Percentiles rank a stretch among this genome's conserved stretches.
phyloP scores from a whole-genome alignment of 2,888 invertebrate species.

The Melinaea menophilus region DNA sequence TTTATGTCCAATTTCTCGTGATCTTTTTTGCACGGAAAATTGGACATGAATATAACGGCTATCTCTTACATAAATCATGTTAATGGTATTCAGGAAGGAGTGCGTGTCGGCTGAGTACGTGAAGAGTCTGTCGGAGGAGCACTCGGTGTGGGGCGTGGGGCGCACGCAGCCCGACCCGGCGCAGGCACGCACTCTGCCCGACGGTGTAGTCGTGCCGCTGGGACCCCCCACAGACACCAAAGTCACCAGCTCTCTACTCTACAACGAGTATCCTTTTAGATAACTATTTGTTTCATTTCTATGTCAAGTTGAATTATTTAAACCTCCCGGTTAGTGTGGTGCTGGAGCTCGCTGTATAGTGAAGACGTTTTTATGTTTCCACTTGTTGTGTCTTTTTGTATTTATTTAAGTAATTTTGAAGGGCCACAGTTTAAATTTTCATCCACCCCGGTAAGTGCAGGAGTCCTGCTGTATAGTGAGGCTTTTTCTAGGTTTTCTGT shows the following conservation, averaged over 20 bases:
- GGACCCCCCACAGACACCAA: conserved; percentile 79
- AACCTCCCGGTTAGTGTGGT: too few species aligned
- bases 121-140: conserved; percentile 86
- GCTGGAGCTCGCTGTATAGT: too few species aligned
- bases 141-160: conserved; percentile 94
- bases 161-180: conserved; percentile 89
- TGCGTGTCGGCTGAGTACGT: conserved; percentile 84
- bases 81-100: conserved; percentile 80
- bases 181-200: conserved; percentile 70
- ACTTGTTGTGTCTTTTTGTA: too few species aligned
- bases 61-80: not conserved
- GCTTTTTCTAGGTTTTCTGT: not conserved
- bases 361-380: too few species aligned
- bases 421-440: too few species aligned
- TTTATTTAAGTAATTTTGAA: too few species aligned
- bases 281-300: not conserved
- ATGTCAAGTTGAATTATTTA: too few species aligned
- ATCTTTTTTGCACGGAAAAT: too few species aligned
- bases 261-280: conserved; percentile 93
- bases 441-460: too few species aligned
- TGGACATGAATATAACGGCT: not conserved
- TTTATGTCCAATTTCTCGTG: too few species aligned
- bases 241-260: conserved; percentile 80
- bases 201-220: conserved; percentile 87
- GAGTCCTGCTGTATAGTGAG: too few species aligned